Base-by-base conservation (phyloP, 1,140 invertebrate species). In the Orussus abietinus region DNA sequence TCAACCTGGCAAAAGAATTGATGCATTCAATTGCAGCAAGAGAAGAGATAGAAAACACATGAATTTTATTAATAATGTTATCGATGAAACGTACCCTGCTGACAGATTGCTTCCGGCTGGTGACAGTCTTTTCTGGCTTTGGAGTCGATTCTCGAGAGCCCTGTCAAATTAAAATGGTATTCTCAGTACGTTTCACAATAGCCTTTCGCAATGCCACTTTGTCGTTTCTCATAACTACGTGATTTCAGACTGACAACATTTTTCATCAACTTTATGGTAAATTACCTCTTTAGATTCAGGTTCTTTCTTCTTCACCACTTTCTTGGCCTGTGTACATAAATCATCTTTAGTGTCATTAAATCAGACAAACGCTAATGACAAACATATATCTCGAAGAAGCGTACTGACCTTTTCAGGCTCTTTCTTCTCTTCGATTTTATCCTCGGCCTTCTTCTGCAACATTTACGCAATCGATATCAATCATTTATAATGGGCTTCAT, bases 61-160 rank as follows among this genome's bases (percentile, higher is more conserved):
- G n/a, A n/a, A n/a, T n/a, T n/a, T n/a, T n/a, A n/a, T n/a, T n/a
- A n/a, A n/a, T n/a, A 29, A 15, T 22, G 12, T 15, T 34, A 26
- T 40, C 15, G 14, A 31, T 2, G 25, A 36, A 14, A 51, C 47
- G 53, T 28, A 67, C 66, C 18, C 59, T 54, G 15, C 55, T 67
- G n/a, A 70, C 40, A 10, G 66, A 69, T 25, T 64, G 59, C 35
- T 69, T 70, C 3, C 66, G 61, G 31, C 18, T 45, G 3, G 56
- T 18, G 2, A 58, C 36, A 3, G 46, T 61, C 32, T 66, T 67
- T 13, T 68, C 64, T 3, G 45, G 40, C 39, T 66, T 66, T 11
- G 55, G 51, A 3, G 55, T 57, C 4, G 53, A 49, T 39, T 61
- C 61, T 41, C 59, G 53, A 36, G 54, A 57, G 14, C 36, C 22